Base-by-base conservation (phyloP, 2,888 invertebrate species). In the Drosophila greeni region DNA sequence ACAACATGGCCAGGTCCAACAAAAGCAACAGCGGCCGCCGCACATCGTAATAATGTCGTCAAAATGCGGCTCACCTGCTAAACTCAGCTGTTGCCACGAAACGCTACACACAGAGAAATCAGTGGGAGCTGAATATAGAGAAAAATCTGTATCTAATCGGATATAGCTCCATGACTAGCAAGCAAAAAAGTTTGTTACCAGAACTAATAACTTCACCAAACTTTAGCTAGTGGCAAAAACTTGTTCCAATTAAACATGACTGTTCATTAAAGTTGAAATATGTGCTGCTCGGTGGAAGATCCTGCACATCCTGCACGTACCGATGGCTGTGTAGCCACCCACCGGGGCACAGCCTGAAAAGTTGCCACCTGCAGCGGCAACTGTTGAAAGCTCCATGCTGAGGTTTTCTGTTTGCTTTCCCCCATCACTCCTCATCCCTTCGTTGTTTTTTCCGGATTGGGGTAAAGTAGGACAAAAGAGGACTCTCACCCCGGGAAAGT, bases 31-130 rank as follows among this genome's bases (percentile, higher is more conserved):
- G 39, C 53, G 7, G 42, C 52, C 52, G 67, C 65, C 61, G 62
- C 52, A 72, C 47, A 59, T 70, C 51, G 60, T 76, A 74, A 78
- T 80, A 75, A 81, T 77, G 73, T 72, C 67, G 48, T 80, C 75
- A 59, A 61, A 54, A 42, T 64, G 56, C 18, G 66, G 69, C 73
- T 59, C 68, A 74, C 56, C 76, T 72, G 72, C 58, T 36, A 52
- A 73, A 80, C 67, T 59, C 61, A 75, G 77, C 59, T 65, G 71
- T 73, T 70, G 18, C 39, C 56, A 36, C 47, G 14, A 39, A 49
- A 8, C 34, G n/a, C 26, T 9, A 42, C 64, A 60, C 59, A 23
- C 42, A 8, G 18, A 39, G 31, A 58, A 26, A 54, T 3, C 2
- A 29, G 12, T 2, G 8, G 8, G 16, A 9, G 7, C 0, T 1